Conservation (phyloP, 2,888 invertebrate species). For the Tetragonula carbonaria region DNA sequence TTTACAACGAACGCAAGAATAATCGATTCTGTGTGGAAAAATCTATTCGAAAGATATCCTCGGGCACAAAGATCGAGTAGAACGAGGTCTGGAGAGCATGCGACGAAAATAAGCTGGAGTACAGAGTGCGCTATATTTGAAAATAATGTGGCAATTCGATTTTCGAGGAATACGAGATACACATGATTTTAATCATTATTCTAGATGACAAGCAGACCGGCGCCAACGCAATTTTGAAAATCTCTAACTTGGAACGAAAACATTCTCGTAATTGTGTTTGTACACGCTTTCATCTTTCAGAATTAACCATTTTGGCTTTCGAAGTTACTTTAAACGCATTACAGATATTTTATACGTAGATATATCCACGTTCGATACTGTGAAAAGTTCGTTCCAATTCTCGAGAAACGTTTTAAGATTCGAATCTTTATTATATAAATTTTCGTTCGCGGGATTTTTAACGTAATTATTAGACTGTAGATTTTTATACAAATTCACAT, state of each 20-base stretch:
- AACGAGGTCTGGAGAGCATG: background rate
- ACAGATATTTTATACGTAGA: background rate
- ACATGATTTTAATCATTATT: conserved; percentile 23
- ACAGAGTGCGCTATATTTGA: background rate
- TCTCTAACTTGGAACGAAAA: conserved; percentile 38
- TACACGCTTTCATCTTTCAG: conserved; percentile 27
- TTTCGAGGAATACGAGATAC: conserved; percentile 2
- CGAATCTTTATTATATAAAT: too few relatives aligned
- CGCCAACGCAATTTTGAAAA: conserved; percentile 11
- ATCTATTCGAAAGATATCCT: background rate
- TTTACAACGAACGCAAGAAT: background rate
- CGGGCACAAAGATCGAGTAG: background rate
- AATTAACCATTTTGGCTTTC: conserved; percentile 12
- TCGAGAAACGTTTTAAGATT: too few relatives aligned
- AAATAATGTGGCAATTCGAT: background rate
- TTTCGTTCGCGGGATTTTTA: too few relatives aligned
- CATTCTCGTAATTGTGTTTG: conserved; percentile 31
- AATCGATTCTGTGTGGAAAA: background rate
- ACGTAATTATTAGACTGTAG: too few relatives aligned
- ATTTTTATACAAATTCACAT: too few relatives aligned
- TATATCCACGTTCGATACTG: background rate
- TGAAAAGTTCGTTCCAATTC: too few relatives aligned
- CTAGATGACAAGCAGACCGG: conserved; percentile 1
- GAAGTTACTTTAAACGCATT: background rate
- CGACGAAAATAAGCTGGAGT: conserved; percentile 7